phyloP scores from a whole-genome alignment of 2,797 vertebrate species.

The Steatocranus sp. region DNA sequence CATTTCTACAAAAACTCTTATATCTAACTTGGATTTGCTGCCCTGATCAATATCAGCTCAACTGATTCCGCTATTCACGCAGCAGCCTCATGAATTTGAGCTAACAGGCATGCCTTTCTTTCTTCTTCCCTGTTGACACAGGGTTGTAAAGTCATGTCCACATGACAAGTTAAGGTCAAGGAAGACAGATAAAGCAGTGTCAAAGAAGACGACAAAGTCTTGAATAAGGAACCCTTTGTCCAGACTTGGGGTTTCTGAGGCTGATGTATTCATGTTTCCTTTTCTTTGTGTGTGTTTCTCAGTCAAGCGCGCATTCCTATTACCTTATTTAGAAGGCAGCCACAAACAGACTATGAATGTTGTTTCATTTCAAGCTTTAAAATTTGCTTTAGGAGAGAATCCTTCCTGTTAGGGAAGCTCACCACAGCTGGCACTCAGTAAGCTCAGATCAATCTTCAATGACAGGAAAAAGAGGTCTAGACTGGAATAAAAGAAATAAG shows the following conservation, averaged over 20 bases:
- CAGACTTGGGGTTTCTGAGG: constrained; percentile 24
- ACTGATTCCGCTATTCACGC: not conserved
- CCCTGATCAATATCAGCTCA: not conserved
- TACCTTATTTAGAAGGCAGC: not conserved
- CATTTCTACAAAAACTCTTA: not conserved
- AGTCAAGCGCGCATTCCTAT: not conserved
- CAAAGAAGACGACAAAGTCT: constrained; percentile 52
- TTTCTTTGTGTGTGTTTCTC: constrained; percentile 6
- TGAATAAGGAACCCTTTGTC: constrained; percentile 71
- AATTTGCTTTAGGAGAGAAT: constrained; percentile 1
- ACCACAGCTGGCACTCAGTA: not conserved
- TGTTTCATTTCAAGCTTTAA: constrained; percentile 19
- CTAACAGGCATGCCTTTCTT: constrained; percentile 47
- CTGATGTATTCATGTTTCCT: not conserved
- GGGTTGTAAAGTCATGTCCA: constrained; percentile 67
- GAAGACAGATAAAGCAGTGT: constrained; percentile 66
- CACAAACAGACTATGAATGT: not conserved
- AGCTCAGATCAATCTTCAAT: constrained; percentile 13
- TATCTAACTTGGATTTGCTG: not conserved
- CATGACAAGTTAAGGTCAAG: constrained; percentile 66
- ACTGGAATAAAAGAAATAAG: constrained; percentile 27
- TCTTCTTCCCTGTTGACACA: constrained; percentile 63
- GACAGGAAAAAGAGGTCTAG: constrained; percentile 18
- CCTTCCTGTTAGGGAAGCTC: not conserved
- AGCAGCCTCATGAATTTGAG: not conserved